phyloP scores from a whole-genome alignment of 2,113 vertebrate species.

The Semicossyphus pulcher region DNA sequence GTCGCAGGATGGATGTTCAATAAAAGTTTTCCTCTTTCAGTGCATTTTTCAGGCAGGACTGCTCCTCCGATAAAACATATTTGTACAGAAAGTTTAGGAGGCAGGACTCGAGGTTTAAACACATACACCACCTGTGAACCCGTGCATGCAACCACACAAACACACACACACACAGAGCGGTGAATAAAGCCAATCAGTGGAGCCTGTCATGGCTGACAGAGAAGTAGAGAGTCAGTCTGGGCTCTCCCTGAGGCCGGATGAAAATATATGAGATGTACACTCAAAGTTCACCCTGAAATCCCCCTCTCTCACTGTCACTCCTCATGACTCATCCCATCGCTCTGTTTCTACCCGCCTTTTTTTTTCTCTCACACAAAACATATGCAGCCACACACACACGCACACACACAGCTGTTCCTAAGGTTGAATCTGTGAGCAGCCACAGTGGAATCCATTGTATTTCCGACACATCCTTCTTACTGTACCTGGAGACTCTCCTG shows the following conservation, averaged over 20 bases:
- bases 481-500: slow-evolving; percentile 53
- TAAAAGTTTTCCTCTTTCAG: no score
- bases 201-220: slow-evolving; percentile 62
- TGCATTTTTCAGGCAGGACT: no score
- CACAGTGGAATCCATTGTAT: slow-evolving; percentile 61
- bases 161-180: slow-evolving; percentile 8
- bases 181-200: slow-evolving; percentile 58
- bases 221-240: slow-evolving; percentile 33
- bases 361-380: slow-evolving; percentile 11
- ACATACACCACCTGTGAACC: slow-evolving; percentile 36
- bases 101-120: no score
- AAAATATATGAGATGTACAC: slow-evolving; percentile 74
- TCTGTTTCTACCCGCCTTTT: slow-evolving; percentile 21
- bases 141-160: slow-evolving; percentile 22
- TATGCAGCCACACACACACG: slow-evolving; percentile 9
- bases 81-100: no score
- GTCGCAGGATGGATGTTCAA: not conserved
- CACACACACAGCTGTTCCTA: slow-evolving; percentile 41
- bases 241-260: slow-evolving; percentile 66
- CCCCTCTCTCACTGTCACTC: slow-evolving; percentile 63
- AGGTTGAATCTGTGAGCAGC: slow-evolving; percentile 40
- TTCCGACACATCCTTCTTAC: slow-evolving; percentile 42
- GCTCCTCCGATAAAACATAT: not conserved
- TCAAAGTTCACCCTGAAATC: slow-evolving; percentile 69
- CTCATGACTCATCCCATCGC: slow-evolving; percentile 57